Base-by-base conservation (phyloP, 2,888 invertebrate species). In the Meteorus colon region DNA sequence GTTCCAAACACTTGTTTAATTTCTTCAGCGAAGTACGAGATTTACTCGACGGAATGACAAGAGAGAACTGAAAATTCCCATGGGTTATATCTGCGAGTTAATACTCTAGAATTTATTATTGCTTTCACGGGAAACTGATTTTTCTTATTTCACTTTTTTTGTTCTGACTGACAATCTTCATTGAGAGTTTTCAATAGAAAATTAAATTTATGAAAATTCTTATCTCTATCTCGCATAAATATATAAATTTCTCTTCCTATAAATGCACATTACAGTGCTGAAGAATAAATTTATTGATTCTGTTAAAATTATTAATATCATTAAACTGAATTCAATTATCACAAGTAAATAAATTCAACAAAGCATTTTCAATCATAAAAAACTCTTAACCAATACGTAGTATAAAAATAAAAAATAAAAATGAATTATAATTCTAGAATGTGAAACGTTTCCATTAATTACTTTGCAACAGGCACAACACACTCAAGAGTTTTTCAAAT, bases 1-100 rank as follows among this genome's bases (percentile, higher is more conserved):
- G 34, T 51, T 71, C 29, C 60, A 62, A 62, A 16, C 62, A 60
- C 62, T 71, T 71, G 62, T 62, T 29, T 71, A 62, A 71, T 60
- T 60, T 62, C 71, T 62, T 27, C 60, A 41, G 27, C 1, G 31
- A 69, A 72, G 66, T 66, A 73, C 31, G 69, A 66, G 76, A 16
- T 41, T 41, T 27, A 37, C 31, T 51, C 16, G 16, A 70, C 24
- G 4, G 37, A 59, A 70, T 34, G 69, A 70, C 34, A 24, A 24
- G 16, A 55, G 16, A 69, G 34, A 70, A 24, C 34, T 59, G 19
- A 8, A 59, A 70, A 55, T 24, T 34, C 24, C 37, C 45, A 27
- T 24, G 45, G 29, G 45, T 45, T 51, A 51, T 68, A 48, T 51
- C 5, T 48, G 27, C 14, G n/a, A 34, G 59, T 70, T 70, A 70